Conservation (phyloP, 2,888 invertebrate species). For the Pheosia gnoma region DNA sequence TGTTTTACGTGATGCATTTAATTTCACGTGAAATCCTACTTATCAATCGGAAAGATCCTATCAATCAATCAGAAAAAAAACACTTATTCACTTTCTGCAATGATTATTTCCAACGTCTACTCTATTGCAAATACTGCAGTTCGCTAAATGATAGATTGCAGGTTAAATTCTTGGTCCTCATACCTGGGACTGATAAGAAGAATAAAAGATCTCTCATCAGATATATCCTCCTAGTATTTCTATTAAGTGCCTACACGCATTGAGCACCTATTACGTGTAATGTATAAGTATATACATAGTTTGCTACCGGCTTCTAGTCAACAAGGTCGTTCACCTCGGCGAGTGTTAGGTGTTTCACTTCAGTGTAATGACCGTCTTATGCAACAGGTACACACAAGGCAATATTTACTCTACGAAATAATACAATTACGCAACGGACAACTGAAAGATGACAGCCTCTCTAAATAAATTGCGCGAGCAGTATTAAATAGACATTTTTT, state of each 20-base stretch:
- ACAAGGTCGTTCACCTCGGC: constrained; percentile 30
- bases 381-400: constrained; percentile 21
- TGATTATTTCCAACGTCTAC: no score
- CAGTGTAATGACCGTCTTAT: constrained; percentile 23
- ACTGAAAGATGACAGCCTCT: constrained; percentile 14
- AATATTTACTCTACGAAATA: constrained; percentile 16
- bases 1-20: constrained; percentile 9
- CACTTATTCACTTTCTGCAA: no score
- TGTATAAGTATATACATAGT: neutral
- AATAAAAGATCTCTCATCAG: no score
- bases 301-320: constrained; percentile 15
- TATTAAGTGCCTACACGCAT: no score
- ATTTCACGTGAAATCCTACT: constrained; percentile 15
- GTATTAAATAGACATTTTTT: neutral
- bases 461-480: constrained; percentile 7
- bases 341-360: constrained; percentile 36
- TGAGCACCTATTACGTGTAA: neutral
- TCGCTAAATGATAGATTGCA: neutral
- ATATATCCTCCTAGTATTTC: no score
- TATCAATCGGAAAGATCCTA: neutral
- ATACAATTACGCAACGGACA: constrained; percentile 26
- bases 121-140: no score
- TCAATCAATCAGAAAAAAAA: constrained; percentile 8
- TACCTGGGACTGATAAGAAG: no score
- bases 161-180: neutral